Evolutionary conservation across 1,140 invertebrate species (phyloP).

Genomic region (Caenorhabditis brenneri): DNA sequence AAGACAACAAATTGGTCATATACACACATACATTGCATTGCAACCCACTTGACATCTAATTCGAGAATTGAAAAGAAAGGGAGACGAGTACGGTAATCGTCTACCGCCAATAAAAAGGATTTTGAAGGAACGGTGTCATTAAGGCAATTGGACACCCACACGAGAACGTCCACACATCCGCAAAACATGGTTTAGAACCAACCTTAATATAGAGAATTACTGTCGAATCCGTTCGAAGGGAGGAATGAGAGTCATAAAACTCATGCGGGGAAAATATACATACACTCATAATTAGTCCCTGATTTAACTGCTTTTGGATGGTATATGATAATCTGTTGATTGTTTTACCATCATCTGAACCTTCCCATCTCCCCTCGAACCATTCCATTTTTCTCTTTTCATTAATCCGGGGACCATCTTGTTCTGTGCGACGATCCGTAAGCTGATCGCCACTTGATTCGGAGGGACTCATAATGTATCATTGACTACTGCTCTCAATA

Average conservation of each 20-base stretch:
- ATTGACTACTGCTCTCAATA: constrained; percentile 39
- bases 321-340: constrained; percentile 26
- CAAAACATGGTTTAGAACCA: constrained; percentile 14
- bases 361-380: background rate
- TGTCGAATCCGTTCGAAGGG: background rate
- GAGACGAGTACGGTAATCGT: constrained; percentile 26
- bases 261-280: background rate
- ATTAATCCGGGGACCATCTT: background rate
- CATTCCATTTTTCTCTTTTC: background rate
- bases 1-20: constrained; percentile 33
- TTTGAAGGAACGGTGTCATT: constrained; percentile 43
- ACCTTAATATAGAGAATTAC: background rate
- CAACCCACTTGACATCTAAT: constrained; percentile 40
- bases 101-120: constrained; percentile 35
- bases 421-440: constrained; percentile 26
- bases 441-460: background rate
- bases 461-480: constrained; percentile 4
- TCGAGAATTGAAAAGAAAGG: background rate
- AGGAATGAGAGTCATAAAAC: background rate
- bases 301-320: background rate
- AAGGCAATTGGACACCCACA: constrained; percentile 19
- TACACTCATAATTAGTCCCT: constrained; percentile 18
- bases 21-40: background rate
- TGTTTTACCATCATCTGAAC: background rate
- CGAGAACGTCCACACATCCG: background rate